These are phyloP conservation scores for Pterocles burchelli DNA, from an alignment of 2,113 vertebrate genomes.

Conservation along the genomic window DNA sequence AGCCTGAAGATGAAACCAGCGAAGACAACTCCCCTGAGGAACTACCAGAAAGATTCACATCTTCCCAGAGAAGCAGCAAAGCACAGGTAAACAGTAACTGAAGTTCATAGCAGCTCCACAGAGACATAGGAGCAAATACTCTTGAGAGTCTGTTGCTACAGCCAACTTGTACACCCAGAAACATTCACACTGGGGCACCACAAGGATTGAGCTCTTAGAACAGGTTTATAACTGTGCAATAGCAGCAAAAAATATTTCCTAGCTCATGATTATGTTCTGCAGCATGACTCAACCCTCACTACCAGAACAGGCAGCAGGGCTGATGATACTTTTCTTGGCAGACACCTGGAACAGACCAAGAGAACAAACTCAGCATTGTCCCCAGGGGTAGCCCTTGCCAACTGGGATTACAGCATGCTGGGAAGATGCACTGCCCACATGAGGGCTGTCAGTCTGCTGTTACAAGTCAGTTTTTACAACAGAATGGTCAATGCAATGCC, in stretches of 20 bases:
- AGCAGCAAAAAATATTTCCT: neutral
- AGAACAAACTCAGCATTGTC: neutral
- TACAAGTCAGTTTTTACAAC: neutral
- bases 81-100: constrained; percentile 24
- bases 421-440: neutral
- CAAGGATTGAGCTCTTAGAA: neutral
- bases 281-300: neutral
- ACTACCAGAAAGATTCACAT: constrained; percentile 5
- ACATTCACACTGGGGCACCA: accelerated
- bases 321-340: neutral
- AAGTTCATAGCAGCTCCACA: neutral
- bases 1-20: neutral
- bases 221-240: neutral
- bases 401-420: neutral
- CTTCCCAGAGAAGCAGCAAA: constrained; percentile 23
- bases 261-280: neutral
- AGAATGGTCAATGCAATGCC: neutral
- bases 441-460: neutral
- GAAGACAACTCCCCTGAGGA: constrained; percentile 15
- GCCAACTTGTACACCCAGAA: neutral
- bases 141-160: neutral
- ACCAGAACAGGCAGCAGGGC: neutral
- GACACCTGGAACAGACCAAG: neutral
- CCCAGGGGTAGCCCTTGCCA: neutral
- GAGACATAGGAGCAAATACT: neutral